phyloP scores from a whole-genome alignment of 2,888 invertebrate genomes.

The Sisyra terminalis region DNA sequence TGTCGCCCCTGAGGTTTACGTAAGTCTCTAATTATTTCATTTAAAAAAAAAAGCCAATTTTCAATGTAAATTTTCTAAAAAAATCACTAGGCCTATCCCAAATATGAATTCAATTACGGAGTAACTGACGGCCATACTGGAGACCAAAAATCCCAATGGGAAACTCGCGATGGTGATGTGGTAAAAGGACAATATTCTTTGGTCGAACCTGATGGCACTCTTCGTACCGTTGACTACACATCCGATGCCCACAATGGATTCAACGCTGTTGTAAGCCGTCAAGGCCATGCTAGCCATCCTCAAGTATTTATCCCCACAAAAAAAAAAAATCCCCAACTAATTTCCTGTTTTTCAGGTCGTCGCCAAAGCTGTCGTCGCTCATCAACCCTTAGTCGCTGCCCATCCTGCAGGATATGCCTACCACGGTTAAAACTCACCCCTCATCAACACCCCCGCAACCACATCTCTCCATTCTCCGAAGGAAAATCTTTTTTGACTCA shows the following conservation, averaged over 20 bases:
- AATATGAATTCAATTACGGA: slow-evolving; percentile 11
- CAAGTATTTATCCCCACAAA: slow-evolving; percentile 1
- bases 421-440: slow-evolving; percentile 3
- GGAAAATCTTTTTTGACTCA: no score
- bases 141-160: slow-evolving; percentile 8
- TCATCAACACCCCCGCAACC: no score
- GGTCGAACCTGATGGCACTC: slow-evolving; percentile 12
- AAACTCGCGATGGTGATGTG: slow-evolving; percentile 12
- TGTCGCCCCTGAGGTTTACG: background rate
- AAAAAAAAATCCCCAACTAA: no score
- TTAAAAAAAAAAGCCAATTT: background rate
- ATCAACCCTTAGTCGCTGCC: slow-evolving; percentile 7
- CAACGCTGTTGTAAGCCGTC: slow-evolving; percentile 6
- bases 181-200: slow-evolving; percentile 12
- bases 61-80: background rate
- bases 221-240: slow-evolving; percentile 8
- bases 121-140: slow-evolving; percentile 8
- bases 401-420: slow-evolving; percentile 1
- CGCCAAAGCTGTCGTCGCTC: slow-evolving; percentile 6
- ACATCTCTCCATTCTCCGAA: no score
- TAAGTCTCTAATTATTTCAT: background rate
- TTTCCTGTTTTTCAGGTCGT: slow-evolving; percentile 6
- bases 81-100: slow-evolving; percentile 7
- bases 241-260: slow-evolving; percentile 7
- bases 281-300: slow-evolving; percentile 7